Percentiles rank a stretch among this genome's conserved stretches.
Evolutionary conservation across 1,140 invertebrate species (phyloP).

Genomic region (Anadara kagoshimensis): DNA sequence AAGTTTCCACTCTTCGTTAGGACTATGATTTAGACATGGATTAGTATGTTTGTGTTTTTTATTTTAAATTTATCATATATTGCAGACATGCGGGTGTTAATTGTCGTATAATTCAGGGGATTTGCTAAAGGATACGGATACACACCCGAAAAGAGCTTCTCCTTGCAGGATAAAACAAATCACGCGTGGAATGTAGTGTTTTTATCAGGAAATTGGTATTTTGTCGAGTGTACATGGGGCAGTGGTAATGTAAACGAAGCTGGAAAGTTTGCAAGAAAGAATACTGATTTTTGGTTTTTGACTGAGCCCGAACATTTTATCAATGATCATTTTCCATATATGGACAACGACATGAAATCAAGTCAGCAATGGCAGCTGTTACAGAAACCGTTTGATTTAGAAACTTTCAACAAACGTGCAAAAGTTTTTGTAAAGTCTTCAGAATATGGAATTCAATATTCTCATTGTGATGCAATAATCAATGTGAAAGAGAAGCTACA

Average conservation of each 20-base stretch:
- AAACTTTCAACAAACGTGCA: slow-evolving; percentile 36
- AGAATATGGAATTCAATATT: slow-evolving; percentile 7
- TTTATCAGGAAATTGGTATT: slow-evolving; percentile 53
- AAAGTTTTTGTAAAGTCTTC: neutral
- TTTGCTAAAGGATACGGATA: slow-evolving; percentile 98
- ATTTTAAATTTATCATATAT: too few relatives aligned
- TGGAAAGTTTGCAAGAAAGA: slow-evolving; percentile 40
- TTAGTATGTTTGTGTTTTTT: too few relatives aligned
- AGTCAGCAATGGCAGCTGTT: slow-evolving; percentile 51
- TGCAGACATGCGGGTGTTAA: neutral
- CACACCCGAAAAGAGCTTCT: slow-evolving; percentile 93
- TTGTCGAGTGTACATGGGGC: slow-evolving; percentile 74
- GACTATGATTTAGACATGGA: too few relatives aligned
- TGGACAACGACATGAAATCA: slow-evolving; percentile 50
- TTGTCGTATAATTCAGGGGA: slow-evolving; percentile 75
- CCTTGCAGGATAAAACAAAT: slow-evolving; percentile 87
- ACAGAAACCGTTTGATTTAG: slow-evolving; percentile 41
- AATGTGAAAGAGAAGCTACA: neutral
- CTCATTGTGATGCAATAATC: slow-evolving; percentile 14
- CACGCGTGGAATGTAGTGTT: slow-evolving; percentile 63
- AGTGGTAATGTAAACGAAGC: slow-evolving; percentile 58
- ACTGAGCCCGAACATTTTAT: slow-evolving; percentile 76
- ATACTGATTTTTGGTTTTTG: slow-evolving; percentile 73
- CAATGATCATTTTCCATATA: slow-evolving; percentile 75
- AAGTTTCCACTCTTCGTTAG: too few relatives aligned